A percentile compares a stretch with the other conserved stretches of the same genome.
Evolutionary conservation across 2,113 vertebrate genomes (phyloP).

Genomic region (Eubucco bourcierii): DNA sequence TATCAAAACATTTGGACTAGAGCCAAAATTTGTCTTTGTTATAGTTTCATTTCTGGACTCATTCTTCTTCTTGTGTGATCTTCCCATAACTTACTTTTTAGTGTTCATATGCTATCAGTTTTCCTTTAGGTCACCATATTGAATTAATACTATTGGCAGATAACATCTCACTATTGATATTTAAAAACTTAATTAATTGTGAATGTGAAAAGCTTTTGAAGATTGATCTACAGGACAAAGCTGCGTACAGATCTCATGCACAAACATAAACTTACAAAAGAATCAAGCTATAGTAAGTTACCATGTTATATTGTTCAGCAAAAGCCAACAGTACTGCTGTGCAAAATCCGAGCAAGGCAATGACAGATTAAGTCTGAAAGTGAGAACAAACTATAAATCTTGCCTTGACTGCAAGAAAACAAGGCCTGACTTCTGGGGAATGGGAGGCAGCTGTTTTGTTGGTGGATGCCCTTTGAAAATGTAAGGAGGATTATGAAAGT

Average conservation of each 20-base stretch:
- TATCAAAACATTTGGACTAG: accelerated
- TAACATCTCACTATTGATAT: not conserved
- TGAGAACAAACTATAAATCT: not conserved
- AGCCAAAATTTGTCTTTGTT: not conserved
- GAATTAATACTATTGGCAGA: not conserved
- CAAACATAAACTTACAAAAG: not conserved
- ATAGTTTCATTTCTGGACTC: not conserved
- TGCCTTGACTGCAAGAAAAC: not conserved
- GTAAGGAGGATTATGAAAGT: not conserved
- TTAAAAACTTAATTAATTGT: not conserved
- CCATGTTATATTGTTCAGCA: not conserved
- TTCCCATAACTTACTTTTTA: not conserved
- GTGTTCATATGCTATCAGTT: not conserved
- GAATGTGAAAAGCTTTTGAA: not conserved
- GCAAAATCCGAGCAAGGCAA: not conserved
- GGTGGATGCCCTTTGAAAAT: not conserved
- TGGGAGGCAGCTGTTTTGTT: not conserved
- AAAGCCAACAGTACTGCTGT: not conserved
- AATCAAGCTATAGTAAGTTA: not conserved
- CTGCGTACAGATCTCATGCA: not conserved
- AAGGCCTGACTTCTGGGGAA: not conserved
- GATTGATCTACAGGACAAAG: not conserved
- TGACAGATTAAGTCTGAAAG: not conserved
- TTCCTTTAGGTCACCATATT: not conserved
- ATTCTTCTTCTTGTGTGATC: not conserved